A percentile compares a stretch with the other conserved stretches of the same genome.
These are phyloP conservation scores for Pelodiscus sinensis DNA, from an alignment of 2,113 vertebrate genomes.

Conservation along the genomic window DNA sequence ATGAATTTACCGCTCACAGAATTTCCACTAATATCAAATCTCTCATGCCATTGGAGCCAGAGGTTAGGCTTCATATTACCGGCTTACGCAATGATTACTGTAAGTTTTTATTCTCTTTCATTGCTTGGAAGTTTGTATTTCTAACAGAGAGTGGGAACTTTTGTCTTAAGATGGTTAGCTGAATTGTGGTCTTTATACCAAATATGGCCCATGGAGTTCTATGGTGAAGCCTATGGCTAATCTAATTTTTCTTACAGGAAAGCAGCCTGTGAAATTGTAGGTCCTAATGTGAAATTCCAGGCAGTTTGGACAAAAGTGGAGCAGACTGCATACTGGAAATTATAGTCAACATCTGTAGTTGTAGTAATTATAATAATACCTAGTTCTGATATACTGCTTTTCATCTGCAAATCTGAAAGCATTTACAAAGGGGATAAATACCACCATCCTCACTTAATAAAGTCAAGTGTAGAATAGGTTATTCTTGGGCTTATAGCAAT, in stretches of 20 bases:
- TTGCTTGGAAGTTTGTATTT: background rate
- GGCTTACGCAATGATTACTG: constrained; percentile 82
- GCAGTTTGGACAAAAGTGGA: background rate
- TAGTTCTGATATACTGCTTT: background rate
- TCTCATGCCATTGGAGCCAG: constrained; percentile 17
- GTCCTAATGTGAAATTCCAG: background rate
- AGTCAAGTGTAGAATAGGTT: background rate
- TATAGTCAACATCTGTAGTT: background rate
- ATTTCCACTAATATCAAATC: background rate
- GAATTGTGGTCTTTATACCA: fast-evolving
- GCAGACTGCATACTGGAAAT: background rate
- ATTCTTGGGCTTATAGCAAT: background rate
- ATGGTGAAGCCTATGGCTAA: background rate
- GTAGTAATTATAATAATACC: background rate
- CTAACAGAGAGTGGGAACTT: background rate
- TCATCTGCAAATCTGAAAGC: background rate
- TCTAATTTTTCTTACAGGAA: background rate
- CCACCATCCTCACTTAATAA: background rate
- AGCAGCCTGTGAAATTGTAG: background rate
- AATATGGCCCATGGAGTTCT: background rate
- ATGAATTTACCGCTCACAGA: background rate
- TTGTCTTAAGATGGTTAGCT: background rate
- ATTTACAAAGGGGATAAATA: background rate
- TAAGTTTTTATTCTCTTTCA: constrained; percentile 63
- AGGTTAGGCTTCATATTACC: constrained; percentile 70